A percentile compares a stretch with the other conserved stretches of the same genome.
These are phyloP conservation scores for Drosophila sordidapex DNA, from an alignment of 2,888 invertebrate species.

Conservation along the genomic window DNA sequence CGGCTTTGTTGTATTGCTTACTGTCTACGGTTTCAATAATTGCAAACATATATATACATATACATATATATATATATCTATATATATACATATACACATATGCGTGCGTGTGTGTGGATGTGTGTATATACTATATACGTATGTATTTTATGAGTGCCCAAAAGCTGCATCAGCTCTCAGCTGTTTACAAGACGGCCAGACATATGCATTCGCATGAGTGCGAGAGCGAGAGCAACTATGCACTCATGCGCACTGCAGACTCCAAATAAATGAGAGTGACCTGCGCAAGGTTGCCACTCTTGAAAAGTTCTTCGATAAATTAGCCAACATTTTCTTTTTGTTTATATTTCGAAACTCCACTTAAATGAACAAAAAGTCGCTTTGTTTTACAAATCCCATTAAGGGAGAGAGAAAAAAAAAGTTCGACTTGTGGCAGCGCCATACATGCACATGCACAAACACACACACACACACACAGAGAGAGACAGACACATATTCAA, in stretches of 20 bases:
- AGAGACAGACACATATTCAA: constrained; percentile 35
- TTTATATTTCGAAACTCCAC: background rate
- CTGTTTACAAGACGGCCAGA: constrained; percentile 56
- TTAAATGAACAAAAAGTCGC: background rate
- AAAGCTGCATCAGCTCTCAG: constrained; percentile 59
- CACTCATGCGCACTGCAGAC: constrained; percentile 52
- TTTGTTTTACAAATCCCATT: constrained; percentile 7
- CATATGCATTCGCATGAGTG: constrained; percentile 30
- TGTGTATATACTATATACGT: constrained; percentile 11
- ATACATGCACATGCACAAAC: constrained; percentile 22
- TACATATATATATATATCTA: constrained; percentile 16
- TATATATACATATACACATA: constrained; percentile 5
- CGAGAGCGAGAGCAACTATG: constrained; percentile 50
- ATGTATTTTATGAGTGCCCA: constrained; percentile 38
- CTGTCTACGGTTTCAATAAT: constrained; percentile 43
- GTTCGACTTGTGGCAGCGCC: constrained; percentile 32
- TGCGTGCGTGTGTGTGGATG: constrained; percentile 10
- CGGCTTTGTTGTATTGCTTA: constrained; percentile 36
- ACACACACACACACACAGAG: constrained; percentile 26
- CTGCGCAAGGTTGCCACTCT: constrained; percentile 63
- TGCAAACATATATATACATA: constrained; percentile 26
- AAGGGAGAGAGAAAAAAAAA: constrained; percentile 4
- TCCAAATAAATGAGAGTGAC: constrained; percentile 54
- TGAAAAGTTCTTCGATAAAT: constrained; percentile 32
- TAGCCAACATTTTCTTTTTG: constrained; percentile 1